These are phyloP conservation scores for Anoura caudifer DNA, from an alignment of 2,113 vertebrate species.

Conservation along the genomic window DNA sequence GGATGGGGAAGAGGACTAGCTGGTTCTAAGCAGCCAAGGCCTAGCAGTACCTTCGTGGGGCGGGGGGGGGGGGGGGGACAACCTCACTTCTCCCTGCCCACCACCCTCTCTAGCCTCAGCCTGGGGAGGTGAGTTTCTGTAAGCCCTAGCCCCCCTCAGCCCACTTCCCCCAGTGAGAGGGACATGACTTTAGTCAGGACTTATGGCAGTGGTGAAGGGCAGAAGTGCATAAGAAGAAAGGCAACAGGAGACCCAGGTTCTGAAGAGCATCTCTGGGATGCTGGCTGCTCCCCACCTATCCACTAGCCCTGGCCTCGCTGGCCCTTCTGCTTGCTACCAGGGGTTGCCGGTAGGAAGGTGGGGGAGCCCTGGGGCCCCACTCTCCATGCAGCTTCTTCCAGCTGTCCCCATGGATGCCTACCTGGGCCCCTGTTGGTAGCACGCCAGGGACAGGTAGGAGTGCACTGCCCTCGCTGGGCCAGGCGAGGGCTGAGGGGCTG, in stretches of 20 bases:
- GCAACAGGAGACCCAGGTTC: background rate
- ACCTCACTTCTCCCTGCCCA: background rate
- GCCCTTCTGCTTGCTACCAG: background rate
- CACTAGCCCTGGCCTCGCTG: background rate
- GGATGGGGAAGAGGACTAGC: background rate
- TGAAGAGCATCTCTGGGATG: background rate
- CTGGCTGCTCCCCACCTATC: background rate
- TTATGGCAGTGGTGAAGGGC: background rate
- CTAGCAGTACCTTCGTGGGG: background rate
- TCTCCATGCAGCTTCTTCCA: background rate
- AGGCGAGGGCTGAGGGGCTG: constrained; percentile 7
- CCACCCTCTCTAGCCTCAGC: background rate
- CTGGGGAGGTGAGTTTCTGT: background rate
- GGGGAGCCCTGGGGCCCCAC: background rate
- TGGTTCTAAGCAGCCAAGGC: background rate
- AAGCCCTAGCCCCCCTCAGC: background rate
- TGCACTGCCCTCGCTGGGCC: background rate
- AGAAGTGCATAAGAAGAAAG: background rate
- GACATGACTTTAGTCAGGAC: background rate
- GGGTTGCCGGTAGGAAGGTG: background rate
- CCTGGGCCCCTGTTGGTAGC: constrained; percentile 54
- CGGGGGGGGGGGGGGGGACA: background rate
- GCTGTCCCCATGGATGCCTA: constrained; percentile 44
- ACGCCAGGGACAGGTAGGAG: constrained; percentile 4
- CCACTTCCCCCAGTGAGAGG: background rate